Base-by-base conservation (phyloP, 2,888 invertebrate genomes). In the Octodonta nipae region DNA sequence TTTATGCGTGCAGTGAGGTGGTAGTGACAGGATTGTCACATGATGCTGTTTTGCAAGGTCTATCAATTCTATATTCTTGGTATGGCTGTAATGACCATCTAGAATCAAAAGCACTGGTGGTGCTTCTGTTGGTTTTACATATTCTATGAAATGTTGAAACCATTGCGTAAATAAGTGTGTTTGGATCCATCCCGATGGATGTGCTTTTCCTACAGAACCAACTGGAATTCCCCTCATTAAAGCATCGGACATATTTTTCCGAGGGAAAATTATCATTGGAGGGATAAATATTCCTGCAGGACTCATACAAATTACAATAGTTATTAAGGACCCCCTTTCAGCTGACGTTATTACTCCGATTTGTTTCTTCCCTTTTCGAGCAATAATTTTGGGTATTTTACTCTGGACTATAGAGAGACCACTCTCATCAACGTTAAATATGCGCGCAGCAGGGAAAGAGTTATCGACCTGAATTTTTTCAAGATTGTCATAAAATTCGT, bases 371-470 rank as follows among this genome's bases (percentile, higher is more conserved):
- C n/a, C n/a, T n/a, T n/a, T n/a, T n/a, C n/a, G n/a, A n/a, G 31
- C 26, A 25, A 36, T 24, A 6, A 35, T 34, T 14, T 30, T 17
- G 22, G 30, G 29, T 16, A 15, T 28, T 30, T 20, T 29, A 14
- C 34, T 33, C 28, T 36, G 38, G 7, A 37, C 37, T 15, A 37
- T 33, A n/a, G n/a, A n/a, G n/a, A n/a, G n/a, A n/a, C n/a, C n/a
- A n/a, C n/a, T n/a, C n/a, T n/a, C n/a, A n/a, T 16, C 24, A 28
- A 38, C 35, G 16, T 40, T 39, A 22, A 25, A 39, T 26, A 40
- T 35, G 15, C 11, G 13, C 20, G 33, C 17, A 16, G 33, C 28
- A 6, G 8, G 20, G 33, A 33, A 34, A 10, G 35, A 33, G n/a
- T 34, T 14, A 25, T 40, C 30, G 5, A 7, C 13, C 28, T 36